Evolutionary conservation across 2,888 invertebrate species (phyloP).

Genomic region (Dinocampus coccinellae): DNA sequence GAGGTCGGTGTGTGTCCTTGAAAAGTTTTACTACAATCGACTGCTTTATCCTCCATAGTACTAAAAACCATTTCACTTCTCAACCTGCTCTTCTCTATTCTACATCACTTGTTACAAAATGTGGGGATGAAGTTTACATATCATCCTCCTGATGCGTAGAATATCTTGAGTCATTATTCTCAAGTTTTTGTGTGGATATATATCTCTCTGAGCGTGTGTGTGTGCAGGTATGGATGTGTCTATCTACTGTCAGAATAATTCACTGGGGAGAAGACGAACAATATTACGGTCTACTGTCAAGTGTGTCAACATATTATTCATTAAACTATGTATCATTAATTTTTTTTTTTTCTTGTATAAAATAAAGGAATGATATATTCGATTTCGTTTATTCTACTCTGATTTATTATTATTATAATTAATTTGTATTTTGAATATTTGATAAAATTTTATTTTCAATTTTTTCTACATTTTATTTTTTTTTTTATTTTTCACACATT

Average conservation of each 20-base stretch:
- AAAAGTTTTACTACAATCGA: slow-evolving; percentile 11
- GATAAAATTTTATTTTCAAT: no score
- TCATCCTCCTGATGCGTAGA: background rate
- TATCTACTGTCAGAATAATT: background rate
- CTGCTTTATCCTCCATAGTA: background rate
- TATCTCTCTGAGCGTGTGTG: no score
- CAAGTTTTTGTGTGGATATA: background rate
- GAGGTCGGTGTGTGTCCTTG: slow-evolving; percentile 7
- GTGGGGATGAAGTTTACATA: background rate
- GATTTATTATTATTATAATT: no score
- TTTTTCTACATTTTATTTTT: no score
- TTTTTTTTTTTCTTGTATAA: no score
- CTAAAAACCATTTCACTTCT: background rate
- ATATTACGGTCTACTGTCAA: background rate
- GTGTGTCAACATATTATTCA: background rate
- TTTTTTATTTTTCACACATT: no score
- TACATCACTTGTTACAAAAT: background rate
- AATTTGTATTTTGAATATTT: no score
- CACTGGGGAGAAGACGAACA: background rate
- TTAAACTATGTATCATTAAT: background rate
- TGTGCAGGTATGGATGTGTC: background rate
- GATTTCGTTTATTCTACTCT: no score
- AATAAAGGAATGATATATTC: no score
- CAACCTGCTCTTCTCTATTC: background rate
- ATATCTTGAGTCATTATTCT: slow-evolving; percentile 8